Conservation (phyloP, 2,113 vertebrate genomes). For the Sigmodon hispidus region DNA sequence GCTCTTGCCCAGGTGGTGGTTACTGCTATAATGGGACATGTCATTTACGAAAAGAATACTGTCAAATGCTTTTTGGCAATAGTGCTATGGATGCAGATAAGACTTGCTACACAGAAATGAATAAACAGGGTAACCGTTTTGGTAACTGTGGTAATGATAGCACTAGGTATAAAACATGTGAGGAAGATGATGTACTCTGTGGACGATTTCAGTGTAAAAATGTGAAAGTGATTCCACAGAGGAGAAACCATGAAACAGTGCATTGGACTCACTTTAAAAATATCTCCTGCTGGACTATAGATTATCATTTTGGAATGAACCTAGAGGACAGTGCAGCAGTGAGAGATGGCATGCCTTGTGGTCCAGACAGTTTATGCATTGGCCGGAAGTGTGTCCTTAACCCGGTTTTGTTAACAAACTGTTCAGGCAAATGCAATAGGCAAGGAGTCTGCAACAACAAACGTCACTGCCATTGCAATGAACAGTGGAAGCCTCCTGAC, state of each 20-base stretch:
- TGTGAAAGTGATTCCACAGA: rapidly evolving
- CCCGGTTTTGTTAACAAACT: rapidly evolving
- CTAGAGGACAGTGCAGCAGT: neutral
- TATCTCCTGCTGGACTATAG: slow-evolving; percentile 40
- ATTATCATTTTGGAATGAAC: neutral
- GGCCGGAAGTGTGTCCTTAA: neutral
- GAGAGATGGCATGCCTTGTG: slow-evolving; percentile 37
- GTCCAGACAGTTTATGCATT: neutral
- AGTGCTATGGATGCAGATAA: neutral
- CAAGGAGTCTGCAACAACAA: slow-evolving; percentile 53
- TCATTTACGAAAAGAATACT: slow-evolving; percentile 84
- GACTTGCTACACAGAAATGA: slow-evolving; percentile 78
- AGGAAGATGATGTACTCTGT: slow-evolving; percentile 45
- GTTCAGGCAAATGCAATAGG: neutral
- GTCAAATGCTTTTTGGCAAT: slow-evolving; percentile 86
- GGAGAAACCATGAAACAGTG: neutral
- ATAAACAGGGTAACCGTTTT: slow-evolving; percentile 75
- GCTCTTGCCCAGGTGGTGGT: slow-evolving; percentile 64
- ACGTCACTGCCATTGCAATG: slow-evolving; percentile 75
- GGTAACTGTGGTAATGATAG: slow-evolving; percentile 37
- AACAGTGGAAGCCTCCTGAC: slow-evolving; percentile 55
- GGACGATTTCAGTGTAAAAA: slow-evolving; percentile 60
- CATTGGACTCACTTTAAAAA: neutral
- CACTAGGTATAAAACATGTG: slow-evolving; percentile 53
- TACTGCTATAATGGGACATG: slow-evolving; percentile 89